These are phyloP conservation scores for Brachyhypopomus occidentalis DNA, from an alignment of 2,113 vertebrate species.

Conservation along the genomic window DNA sequence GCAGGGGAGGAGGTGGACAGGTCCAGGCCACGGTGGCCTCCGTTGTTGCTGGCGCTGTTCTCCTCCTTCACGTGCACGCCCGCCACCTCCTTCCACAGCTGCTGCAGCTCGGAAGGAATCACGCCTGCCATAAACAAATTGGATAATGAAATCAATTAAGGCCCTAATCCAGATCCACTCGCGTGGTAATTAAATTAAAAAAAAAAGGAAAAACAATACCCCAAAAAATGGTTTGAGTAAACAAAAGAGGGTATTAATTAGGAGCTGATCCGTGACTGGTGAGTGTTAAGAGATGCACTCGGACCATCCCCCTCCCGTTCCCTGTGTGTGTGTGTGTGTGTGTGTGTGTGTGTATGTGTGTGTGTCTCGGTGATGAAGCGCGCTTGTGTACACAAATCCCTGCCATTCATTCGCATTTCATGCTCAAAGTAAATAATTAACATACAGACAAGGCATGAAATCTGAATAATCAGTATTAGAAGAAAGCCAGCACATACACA, in stretches of 20 bases:
- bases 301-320: conserved; percentile 11
- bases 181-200: conserved; percentile 90
- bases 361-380: conserved; percentile 73
- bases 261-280: conserved; percentile 73
- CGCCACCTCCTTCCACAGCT: conserved; percentile 99
- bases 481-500: conserved; percentile 51
- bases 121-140: conserved; percentile 99
- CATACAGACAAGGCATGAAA: conserved; percentile 80
- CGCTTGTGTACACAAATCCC: conserved; percentile 78
- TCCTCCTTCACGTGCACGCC: conserved; percentile 88
- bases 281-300: conserved; percentile 62
- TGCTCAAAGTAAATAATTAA: conserved; percentile 79
- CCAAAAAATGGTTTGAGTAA: conserved; percentile 84
- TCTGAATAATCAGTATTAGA: conserved; percentile 76
- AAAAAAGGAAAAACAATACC: conserved; percentile 62
- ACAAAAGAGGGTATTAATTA: conserved; percentile 92
- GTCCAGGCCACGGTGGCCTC: conserved; percentile 84
- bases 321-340: not conserved
- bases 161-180: conserved; percentile 91
- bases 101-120: conserved; percentile 99
- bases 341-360: conserved; percentile 65
- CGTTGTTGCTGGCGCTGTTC: conserved; percentile 80
- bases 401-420: conserved; percentile 76
- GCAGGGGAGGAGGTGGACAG: conserved; percentile 91
- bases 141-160: conserved; percentile 99